phyloP scores from a whole-genome alignment of 2,888 invertebrate species.

The Conomelus anceps region DNA sequence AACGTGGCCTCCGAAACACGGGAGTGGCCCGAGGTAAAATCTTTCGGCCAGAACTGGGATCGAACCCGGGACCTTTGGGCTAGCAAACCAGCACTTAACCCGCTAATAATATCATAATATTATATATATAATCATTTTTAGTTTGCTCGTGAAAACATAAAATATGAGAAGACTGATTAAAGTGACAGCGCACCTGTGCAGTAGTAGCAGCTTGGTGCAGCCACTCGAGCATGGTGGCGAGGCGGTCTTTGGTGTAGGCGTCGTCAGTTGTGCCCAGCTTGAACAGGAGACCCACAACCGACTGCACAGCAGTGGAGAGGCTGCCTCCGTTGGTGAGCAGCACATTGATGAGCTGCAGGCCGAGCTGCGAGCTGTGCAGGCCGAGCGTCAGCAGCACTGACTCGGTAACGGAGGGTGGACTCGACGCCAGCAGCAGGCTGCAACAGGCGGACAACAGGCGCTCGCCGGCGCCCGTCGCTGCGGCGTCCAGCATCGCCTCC shows the following conservation, averaged over 20 bases:
- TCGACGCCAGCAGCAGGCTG: constrained; percentile 59
- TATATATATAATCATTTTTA: no score
- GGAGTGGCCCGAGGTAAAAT: no score
- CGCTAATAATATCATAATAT: no score
- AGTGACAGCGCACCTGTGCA: neutral
- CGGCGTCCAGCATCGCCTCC: constrained; percentile 49
- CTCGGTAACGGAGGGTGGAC: constrained; percentile 56
- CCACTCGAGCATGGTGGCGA: constrained; percentile 67
- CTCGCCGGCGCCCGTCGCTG: constrained; percentile 54
- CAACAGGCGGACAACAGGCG: constrained; percentile 58
- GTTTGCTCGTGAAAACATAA: no score
- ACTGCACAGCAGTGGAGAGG: constrained; percentile 43
- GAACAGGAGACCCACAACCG: constrained; percentile 73
- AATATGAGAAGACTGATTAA: neutral
- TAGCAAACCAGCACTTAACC: no score
- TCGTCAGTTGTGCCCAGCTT: constrained; percentile 64
- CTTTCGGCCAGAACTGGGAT: no score
- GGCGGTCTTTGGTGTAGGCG: constrained; percentile 52
- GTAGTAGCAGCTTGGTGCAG: constrained; percentile 50
- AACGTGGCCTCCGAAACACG: no score
- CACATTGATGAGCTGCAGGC: constrained; percentile 51
- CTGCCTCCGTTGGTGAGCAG: constrained; percentile 49
- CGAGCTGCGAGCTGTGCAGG: constrained; percentile 54
- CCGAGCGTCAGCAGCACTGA: constrained; percentile 63
- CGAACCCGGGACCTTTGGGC: no score